Percentiles rank a stretch among this genome's conserved stretches.
Evolutionary conservation across 2,797 vertebrate species (phyloP).

Genomic region (Phaenicophaeus curvirostris): DNA sequence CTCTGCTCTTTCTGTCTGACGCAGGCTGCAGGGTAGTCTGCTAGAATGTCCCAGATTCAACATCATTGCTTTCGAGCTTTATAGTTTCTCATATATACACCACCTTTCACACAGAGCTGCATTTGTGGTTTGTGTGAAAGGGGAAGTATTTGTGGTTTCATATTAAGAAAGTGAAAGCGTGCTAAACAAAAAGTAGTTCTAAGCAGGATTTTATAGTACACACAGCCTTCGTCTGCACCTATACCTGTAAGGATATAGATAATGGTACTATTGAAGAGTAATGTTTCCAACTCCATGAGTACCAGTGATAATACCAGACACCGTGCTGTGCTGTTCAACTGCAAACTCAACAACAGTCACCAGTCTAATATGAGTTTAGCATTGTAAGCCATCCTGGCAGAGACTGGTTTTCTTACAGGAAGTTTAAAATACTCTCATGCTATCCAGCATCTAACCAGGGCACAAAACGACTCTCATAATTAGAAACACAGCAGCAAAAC

Average conservation of each 20-base stretch:
- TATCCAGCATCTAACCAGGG: background rate
- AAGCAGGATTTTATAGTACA: background rate
- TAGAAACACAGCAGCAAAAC: constrained; percentile 14
- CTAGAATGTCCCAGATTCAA: background rate
- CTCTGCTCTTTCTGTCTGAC: background rate
- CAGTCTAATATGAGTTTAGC: background rate
- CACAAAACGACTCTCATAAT: background rate
- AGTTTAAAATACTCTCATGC: background rate
- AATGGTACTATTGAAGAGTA: background rate
- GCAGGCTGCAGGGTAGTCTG: background rate
- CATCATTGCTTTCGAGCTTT: background rate
- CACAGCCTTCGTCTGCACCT: background rate
- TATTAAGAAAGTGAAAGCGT: background rate
- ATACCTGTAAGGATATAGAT: background rate
- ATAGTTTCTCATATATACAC: background rate
- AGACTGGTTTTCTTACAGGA: background rate
- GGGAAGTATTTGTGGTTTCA: background rate
- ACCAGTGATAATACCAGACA: background rate
- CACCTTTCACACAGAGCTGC: background rate
- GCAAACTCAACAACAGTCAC: background rate
- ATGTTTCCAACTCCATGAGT: background rate
- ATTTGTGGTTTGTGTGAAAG: background rate
- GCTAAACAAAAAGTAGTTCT: background rate
- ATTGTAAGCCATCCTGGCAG: background rate
- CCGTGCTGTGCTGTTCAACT: background rate